Percentiles rank a stretch among this genome's conserved stretches.
Evolutionary conservation across 2,888 invertebrate genomes (phyloP).

Genomic region (Nyleta sp.): DNA sequence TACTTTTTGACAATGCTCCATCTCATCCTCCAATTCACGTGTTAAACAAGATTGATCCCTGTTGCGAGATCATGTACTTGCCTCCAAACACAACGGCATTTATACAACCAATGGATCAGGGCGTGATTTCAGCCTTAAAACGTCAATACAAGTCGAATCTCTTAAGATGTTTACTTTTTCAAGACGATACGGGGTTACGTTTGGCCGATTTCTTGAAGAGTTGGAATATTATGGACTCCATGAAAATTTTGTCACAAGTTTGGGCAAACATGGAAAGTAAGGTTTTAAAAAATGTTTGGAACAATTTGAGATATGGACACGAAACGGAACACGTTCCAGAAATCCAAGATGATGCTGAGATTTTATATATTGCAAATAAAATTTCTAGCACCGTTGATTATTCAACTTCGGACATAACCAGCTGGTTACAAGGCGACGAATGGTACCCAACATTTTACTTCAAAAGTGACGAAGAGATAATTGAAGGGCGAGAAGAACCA

Average conservation of each 20-base stretch:
- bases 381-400: not conserved
- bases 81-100: constrained; percentile 32
- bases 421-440: constrained; percentile 12
- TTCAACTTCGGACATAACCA: constrained; percentile 11
- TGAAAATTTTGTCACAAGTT: not conserved
- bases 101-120: constrained; percentile 36
- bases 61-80: constrained; percentile 8
- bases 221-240: constrained; percentile 12
- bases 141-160: not conserved
- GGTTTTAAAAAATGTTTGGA: constrained; percentile 19
- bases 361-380: constrained; percentile 1
- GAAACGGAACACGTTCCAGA: not conserved
- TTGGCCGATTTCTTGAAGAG: not conserved
- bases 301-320: not conserved
- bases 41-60: constrained; percentile 5
- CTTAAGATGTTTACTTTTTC: constrained; percentile 3
- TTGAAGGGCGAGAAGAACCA: constrained; percentile 5
- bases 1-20: constrained; percentile 20
- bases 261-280: not conserved
- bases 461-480: constrained; percentile 23
- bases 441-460: constrained; percentile 31
- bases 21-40: constrained; percentile 3
- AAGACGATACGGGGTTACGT: not conserved
- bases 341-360: not conserved
- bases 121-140: constrained; percentile 21